A percentile compares a stretch with the other conserved stretches of the same genome.
Conservation (phyloP, 2,888 invertebrate species). For the Tortrix viridana region DNA sequence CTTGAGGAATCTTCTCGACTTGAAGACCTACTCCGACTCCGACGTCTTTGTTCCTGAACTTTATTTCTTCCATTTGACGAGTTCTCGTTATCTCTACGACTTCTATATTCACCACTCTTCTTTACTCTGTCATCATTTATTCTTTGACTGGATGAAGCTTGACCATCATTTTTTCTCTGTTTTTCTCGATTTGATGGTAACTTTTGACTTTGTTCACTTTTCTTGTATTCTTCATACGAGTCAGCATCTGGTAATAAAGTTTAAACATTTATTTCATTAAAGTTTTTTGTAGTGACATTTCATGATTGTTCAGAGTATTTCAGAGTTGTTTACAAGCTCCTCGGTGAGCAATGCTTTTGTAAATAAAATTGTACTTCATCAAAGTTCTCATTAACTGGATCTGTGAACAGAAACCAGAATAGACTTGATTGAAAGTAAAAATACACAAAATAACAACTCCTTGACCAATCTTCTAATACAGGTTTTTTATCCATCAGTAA, state of each 20-base stretch:
- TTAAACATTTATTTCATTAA: neutral
- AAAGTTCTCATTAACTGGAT: conserved; percentile 54
- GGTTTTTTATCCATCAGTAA: no score
- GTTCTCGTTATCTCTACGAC: conserved; percentile 48
- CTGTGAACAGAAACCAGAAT: conserved; percentile 54
- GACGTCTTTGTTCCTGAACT: conserved; percentile 44
- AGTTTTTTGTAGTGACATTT: neutral
- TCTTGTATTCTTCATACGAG: conserved; percentile 89
- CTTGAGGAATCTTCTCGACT: conserved; percentile 46
- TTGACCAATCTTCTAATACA: neutral
- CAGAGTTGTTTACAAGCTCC: conserved; percentile 50
- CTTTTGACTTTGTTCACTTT: conserved; percentile 64
- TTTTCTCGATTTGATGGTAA: conserved; percentile 53
- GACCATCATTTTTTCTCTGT: conserved; percentile 48
- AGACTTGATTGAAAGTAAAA: conserved; percentile 7
- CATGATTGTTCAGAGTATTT: conserved; percentile 41
- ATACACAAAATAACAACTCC: neutral
- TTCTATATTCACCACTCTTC: conserved; percentile 44
- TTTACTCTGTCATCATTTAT: conserved; percentile 46
- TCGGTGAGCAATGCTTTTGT: conserved; percentile 46
- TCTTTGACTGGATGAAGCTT: conserved; percentile 54
- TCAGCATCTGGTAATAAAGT: conserved; percentile 83
- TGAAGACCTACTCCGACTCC: conserved; percentile 49
- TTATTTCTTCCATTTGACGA: conserved; percentile 55
- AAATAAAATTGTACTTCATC: conserved; percentile 52